Conservation (phyloP, 2,888 invertebrate species). For the Octodonta nipae region DNA sequence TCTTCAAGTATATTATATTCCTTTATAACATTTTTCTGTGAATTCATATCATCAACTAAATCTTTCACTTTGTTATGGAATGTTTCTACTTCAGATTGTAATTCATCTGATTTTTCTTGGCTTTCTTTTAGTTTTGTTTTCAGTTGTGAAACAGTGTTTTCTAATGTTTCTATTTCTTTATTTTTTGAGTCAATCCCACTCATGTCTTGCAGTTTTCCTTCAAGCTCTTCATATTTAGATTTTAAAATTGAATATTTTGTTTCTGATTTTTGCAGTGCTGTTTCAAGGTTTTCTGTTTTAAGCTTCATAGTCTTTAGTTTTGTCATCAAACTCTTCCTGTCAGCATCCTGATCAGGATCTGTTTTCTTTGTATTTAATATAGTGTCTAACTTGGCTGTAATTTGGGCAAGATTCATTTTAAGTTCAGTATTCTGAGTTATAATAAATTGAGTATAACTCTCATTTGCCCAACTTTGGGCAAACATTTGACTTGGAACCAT, state of each 20-base stretch:
- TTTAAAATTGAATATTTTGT: constrained; percentile 14
- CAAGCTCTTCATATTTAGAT: constrained; percentile 9
- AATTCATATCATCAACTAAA: too few relatives aligned
- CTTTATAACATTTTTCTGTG: too few relatives aligned
- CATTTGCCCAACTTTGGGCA: too few relatives aligned
- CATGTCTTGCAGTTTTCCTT: too few relatives aligned
- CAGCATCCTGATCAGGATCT: constrained; percentile 21
- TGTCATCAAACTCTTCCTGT: constrained; percentile 18
- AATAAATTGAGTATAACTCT: constrained; percentile 39
- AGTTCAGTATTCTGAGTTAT: constrained; percentile 51
- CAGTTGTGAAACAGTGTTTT: too few relatives aligned
- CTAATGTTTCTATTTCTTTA: too few relatives aligned
- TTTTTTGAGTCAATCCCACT: too few relatives aligned
- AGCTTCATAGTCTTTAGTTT: constrained; percentile 32
- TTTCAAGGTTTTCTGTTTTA: constrained; percentile 28
- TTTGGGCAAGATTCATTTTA: constrained; percentile 48
- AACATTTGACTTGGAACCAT: too few relatives aligned
- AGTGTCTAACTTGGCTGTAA: constrained; percentile 50
- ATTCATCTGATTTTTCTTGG: constrained; percentile 6
- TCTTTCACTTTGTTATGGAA: too few relatives aligned
- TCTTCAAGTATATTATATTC: too few relatives aligned
- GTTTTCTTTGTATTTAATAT: constrained; percentile 29
- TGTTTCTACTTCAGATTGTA: too few relatives aligned
- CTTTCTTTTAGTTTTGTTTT: too few relatives aligned
- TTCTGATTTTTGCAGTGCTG: constrained; percentile 18